Conservation (phyloP, 2,797 vertebrate genomes). For the Silurus lanzhouensis region DNA sequence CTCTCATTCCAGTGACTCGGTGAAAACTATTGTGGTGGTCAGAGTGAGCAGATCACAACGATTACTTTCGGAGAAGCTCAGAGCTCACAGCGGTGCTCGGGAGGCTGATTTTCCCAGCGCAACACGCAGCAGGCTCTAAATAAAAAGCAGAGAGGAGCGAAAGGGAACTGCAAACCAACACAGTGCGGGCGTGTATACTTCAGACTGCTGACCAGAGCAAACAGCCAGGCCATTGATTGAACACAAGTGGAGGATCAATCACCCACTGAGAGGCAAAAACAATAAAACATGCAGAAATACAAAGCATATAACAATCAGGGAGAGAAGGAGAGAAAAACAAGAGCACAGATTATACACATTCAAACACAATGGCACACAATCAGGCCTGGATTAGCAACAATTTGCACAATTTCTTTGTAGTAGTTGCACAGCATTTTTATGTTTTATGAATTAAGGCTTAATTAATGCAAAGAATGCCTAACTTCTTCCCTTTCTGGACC, state of each 20-base stretch:
- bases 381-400: conserved; percentile 13
- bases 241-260: conserved; percentile 68
- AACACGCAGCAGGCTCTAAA: not conserved
- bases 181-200: conserved; percentile 9
- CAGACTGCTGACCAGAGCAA: conserved; percentile 69
- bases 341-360: not conserved
- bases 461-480: not conserved
- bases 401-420: not conserved
- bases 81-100: conserved; percentile 32
- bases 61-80: conserved; percentile 48
- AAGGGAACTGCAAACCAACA: not conserved
- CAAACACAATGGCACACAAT: conserved; percentile 1
- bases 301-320: conserved; percentile 39
- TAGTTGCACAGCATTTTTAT: not conserved
- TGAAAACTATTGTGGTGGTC: conserved; percentile 35
- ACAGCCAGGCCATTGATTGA: conserved; percentile 65
- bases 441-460: not conserved
- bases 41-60: conserved; percentile 48
- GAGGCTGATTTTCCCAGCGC: conserved; percentile 16
- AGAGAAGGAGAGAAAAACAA: conserved; percentile 1
- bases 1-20: conserved; percentile 43
- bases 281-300: conserved; percentile 40
- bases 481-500: not conserved
- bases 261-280: conserved; percentile 57
- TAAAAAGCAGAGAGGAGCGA: conserved; percentile 22